A percentile compares a stretch with the other conserved stretches of the same genome.
Evolutionary conservation across 1,140 invertebrate genomes (phyloP).

Genomic region (Grapholita molesta): DNA sequence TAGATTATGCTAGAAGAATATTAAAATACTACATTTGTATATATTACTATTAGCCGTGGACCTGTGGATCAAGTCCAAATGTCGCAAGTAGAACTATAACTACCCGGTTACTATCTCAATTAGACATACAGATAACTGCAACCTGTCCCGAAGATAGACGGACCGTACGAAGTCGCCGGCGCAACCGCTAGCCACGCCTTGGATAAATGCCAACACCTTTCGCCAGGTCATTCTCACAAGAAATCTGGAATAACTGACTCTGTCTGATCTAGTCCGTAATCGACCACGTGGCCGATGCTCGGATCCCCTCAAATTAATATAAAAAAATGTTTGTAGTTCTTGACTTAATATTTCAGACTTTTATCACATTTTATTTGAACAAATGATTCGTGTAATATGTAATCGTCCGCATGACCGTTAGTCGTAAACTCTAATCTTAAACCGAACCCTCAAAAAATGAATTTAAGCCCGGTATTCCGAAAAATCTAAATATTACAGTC

Average conservation of each 20-base stretch:
- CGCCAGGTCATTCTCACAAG: slow-evolving; percentile 47
- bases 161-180: no score
- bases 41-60: neutral
- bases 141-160: neutral
- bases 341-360: neutral
- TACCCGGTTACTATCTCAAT: slow-evolving; percentile 10
- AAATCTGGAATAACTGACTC: slow-evolving; percentile 41
- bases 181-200: slow-evolving; percentile 21
- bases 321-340: neutral
- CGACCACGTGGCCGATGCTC: slow-evolving; percentile 22
- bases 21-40: neutral
- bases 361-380: neutral
- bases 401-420: neutral
- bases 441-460: no score
- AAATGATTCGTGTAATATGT: no score
- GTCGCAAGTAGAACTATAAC: neutral
- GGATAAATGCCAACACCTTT: slow-evolving; percentile 38
- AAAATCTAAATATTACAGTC: no score
- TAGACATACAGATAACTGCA: slow-evolving; percentile 21
- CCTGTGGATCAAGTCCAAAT: neutral
- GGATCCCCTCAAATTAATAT: neutral
- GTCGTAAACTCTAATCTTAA: no score
- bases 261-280: slow-evolving; percentile 24
- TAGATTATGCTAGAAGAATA: no score
- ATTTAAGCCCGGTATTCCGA: no score